phyloP scores from a whole-genome alignment of 2,888 invertebrate genomes.

The Pimpla rufipes region DNA sequence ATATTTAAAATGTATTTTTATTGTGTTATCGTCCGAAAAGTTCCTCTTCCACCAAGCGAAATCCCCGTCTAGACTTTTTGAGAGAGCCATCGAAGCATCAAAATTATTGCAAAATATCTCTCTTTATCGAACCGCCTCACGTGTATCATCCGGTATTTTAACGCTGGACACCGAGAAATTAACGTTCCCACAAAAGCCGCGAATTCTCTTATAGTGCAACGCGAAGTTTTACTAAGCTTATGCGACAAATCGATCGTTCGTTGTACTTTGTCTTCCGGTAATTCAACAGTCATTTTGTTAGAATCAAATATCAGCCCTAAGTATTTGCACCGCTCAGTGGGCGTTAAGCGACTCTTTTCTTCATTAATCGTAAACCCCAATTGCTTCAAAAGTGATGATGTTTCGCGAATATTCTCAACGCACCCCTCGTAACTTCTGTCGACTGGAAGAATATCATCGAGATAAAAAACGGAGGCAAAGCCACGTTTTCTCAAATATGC shows the following conservation, averaged over 20 bases:
- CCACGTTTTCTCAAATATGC: conserved; percentile 40
- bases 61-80: not conserved
- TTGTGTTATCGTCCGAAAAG: too few species aligned
- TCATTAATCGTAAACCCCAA: conserved; percentile 45
- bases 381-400: conserved; percentile 35
- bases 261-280: conserved; percentile 41
- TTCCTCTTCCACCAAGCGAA: conserved; percentile 44
- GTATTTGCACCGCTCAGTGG: conserved; percentile 49
- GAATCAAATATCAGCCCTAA: conserved; percentile 49
- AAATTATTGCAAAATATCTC: conserved; percentile 23
- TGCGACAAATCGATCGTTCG: conserved; percentile 14
- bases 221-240: conserved; percentile 5
- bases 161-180: conserved; percentile 37
- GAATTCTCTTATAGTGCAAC: conserved; percentile 41
- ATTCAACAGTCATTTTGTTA: conserved; percentile 34
- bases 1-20: too few species aligned
- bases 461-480: conserved; percentile 34
- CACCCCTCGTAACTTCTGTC: conserved; percentile 29
- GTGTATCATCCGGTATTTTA: conserved; percentile 42
- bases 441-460: conserved; percentile 49
- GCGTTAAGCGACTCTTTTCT: conserved; percentile 21
- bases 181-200: conserved; percentile 35
- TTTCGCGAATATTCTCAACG: conserved; percentile 29
- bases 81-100: conserved; percentile 23
- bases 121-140: conserved; percentile 43